Percentiles rank a stretch among this genome's conserved stretches.
phyloP scores from a whole-genome alignment of 1,140 invertebrate species.

The Drosophila albomicans region DNA sequence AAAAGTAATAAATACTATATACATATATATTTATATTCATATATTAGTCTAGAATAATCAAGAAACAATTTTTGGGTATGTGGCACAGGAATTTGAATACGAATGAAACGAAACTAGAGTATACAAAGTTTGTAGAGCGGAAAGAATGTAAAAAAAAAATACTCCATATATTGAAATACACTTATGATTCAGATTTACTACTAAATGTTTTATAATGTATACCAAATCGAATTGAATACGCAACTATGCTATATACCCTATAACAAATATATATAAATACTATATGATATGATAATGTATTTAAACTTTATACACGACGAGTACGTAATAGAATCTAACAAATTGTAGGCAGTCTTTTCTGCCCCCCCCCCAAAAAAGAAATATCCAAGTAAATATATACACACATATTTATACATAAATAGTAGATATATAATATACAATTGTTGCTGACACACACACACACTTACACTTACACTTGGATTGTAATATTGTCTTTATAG shows the following conservation, averaged over 20 bases:
- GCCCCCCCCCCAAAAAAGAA: not conserved
- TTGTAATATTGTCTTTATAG: slow-evolving; percentile 13
- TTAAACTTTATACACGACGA: not conserved
- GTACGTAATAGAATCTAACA: slow-evolving; percentile 34
- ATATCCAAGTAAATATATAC: slow-evolving; percentile 16
- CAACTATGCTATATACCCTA: slow-evolving; percentile 6
- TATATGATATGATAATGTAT: not conserved
- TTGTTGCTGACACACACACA: slow-evolving; percentile 23
- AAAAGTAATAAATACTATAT: not conserved
- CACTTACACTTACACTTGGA: not conserved
- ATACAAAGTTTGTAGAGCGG: not conserved
- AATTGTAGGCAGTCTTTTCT: slow-evolving; percentile 38
- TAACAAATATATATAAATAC: not conserved
- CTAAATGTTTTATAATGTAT: slow-evolving; percentile 17
- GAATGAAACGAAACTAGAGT: not conserved
- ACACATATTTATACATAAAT: slow-evolving; percentile 16
- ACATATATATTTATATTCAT: slow-evolving; percentile 21
- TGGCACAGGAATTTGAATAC: slow-evolving; percentile 10
- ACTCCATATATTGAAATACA: slow-evolving; percentile 2
- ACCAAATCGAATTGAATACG: slow-evolving; percentile 10
- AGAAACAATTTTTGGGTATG: slow-evolving; percentile 5
- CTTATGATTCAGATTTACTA: slow-evolving; percentile 1
- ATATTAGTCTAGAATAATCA: slow-evolving; percentile 14
- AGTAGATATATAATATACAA: slow-evolving; percentile 6
- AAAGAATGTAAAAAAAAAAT: slow-evolving; percentile 9